Base-by-base conservation (phyloP, 1,140 invertebrate genomes). In the Apis florea region DNA sequence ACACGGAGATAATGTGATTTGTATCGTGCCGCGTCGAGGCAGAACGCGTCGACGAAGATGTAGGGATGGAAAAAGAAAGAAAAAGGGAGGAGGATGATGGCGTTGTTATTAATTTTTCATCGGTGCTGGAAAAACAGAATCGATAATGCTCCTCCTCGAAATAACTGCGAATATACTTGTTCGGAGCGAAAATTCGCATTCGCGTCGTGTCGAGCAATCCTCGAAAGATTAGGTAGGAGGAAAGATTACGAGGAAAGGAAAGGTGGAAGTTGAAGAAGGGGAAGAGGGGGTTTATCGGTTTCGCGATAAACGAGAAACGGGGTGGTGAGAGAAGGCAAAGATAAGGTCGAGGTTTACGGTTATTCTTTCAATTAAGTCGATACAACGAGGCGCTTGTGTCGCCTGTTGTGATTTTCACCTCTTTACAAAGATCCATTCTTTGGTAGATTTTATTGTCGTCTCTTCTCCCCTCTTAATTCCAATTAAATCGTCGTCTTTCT, bases 331-430 rank as follows among this genome's bases (percentile, higher is more conserved):
- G 40, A 53, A n/a, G 56, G 17, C n/a, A 61, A 88, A 78, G 82
- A 89, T 90, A 90, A 89, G 88, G 59, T 58, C 8, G 40, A 17
- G 79, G 79, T 89, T 90, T 89, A 90, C 70, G 89, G 70, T 89
- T 88, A 89, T 88, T 84, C 58, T 85, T 82, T 88, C 89, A 85
- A 90, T 90, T 89, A 89, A 86, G 82, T 72, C 71, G 81, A 88
- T 79, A 85, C 82, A 87, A 89, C 83, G 83, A 83, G 75, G 71
- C 80, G 69, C 67, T 89, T 88, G 68, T 73, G 59, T 56, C 26
- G 69, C 24, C 68, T 51, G 15, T n/a, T n/a, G 75, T 80, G 83
- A 89, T 89, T 88, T 85, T 87, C 83, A 75, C 74, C 70, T 73
- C n/a, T 40, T 8, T 64, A 13, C 19, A 26, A 54, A n/a, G n/a